Conservation (phyloP, 2,797 vertebrate species). For the Notamacropus eugenii region DNA sequence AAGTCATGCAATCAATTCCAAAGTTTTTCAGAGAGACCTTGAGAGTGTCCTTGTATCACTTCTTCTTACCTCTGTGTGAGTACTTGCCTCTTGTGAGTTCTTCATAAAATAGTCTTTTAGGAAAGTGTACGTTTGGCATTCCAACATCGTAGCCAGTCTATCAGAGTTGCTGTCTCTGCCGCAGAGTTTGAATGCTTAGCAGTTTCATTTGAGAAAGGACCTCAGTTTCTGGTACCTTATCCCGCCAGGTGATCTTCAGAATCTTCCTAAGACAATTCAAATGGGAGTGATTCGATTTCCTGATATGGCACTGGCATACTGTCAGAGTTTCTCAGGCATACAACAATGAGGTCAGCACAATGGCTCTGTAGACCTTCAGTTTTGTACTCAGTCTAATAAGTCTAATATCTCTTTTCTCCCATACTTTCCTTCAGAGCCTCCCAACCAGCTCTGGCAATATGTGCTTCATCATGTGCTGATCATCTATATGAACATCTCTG, state of each 20-base stretch:
- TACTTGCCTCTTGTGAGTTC: too few species aligned
- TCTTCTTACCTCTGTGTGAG: not conserved
- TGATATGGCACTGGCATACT: fast-evolving
- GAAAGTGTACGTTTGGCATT: not conserved
- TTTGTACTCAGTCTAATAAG: too few species aligned
- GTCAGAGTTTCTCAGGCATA: not conserved
- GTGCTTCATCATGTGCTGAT: not conserved
- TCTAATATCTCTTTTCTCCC: not conserved
- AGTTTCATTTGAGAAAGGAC: not conserved
- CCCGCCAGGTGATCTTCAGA: not conserved
- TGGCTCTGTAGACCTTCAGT: not conserved
- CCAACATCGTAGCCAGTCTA: not conserved
- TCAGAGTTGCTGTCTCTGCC: not conserved
- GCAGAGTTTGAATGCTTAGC: not conserved
- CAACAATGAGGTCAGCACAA: too few species aligned
- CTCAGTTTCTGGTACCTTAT: not conserved
- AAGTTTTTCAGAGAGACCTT: not conserved
- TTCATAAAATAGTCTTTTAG: not conserved
- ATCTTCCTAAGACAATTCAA: not conserved
- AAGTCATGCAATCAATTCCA: not conserved
- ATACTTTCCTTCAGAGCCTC: not conserved
- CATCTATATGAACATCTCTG: not conserved
- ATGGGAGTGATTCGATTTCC: not conserved
- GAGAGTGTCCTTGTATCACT: not conserved
- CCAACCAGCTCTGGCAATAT: not conserved